Evolutionary conservation across 92 coral and sea anemone species (phyloP).

Genomic region (Porites cylindrica): DNA sequence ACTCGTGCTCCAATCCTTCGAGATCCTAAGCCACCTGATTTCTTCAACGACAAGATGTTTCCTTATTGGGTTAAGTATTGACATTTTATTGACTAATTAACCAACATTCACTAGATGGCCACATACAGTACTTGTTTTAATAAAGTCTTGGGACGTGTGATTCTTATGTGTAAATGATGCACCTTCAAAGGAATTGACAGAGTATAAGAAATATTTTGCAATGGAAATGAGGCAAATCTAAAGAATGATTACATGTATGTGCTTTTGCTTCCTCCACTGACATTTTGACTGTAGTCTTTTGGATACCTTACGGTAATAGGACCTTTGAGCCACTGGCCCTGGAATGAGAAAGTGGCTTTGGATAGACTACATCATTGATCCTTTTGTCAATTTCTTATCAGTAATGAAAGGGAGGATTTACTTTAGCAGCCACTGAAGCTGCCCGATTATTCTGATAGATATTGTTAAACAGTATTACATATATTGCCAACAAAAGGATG

Average conservation of each 20-base stretch:
- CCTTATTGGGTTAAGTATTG: conserved; percentile 7
- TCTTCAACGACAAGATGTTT: neutral
- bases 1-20: neutral
- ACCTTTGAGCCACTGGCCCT: conserved; percentile 1
- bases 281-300: neutral
- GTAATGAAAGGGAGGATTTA: neutral
- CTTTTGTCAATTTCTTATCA: neutral
- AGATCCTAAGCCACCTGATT: neutral
- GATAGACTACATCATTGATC: neutral
- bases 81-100: neutral
- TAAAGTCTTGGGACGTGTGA: neutral
- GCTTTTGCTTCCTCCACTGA: neutral
- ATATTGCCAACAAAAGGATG: neutral
- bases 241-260: neutral
- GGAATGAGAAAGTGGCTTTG: neutral
- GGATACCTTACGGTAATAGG: neutral
- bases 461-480: neutral
- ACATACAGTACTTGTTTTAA: neutral
- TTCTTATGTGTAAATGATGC: neutral
- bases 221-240: neutral
- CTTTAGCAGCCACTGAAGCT: neutral
- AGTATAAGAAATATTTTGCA: neutral
- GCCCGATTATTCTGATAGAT: neutral
- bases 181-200: neutral
- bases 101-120: neutral